Conservation (phyloP, 2,113 vertebrate species). For the Channa maculata region DNA sequence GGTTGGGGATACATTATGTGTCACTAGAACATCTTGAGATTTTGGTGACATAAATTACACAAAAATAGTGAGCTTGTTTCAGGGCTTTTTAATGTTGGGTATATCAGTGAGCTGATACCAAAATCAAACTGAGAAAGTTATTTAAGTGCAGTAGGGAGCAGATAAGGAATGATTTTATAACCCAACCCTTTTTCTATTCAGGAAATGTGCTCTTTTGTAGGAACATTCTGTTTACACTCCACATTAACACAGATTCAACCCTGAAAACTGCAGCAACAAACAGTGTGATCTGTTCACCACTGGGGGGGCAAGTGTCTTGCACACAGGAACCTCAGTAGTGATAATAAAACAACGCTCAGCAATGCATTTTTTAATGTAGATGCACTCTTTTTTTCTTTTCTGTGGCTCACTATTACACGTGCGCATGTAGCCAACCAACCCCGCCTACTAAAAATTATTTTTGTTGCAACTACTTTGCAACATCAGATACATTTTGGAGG, state of each 20-base stretch:
- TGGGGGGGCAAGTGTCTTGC: too few relatives aligned
- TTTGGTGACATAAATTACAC: background rate
- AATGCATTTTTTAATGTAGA: too few relatives aligned
- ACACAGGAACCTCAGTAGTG: too few relatives aligned
- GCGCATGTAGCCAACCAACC: too few relatives aligned
- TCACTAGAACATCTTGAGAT: background rate
- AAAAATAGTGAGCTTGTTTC: background rate
- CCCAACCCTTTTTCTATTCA: background rate
- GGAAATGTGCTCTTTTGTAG: background rate
- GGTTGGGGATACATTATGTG: background rate
- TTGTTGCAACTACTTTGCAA: too few relatives aligned
- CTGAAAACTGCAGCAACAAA: constrained; percentile 1
- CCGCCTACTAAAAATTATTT: too few relatives aligned
- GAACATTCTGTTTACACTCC: background rate
- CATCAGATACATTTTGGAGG: background rate
- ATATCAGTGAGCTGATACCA: background rate
- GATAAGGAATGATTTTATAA: background rate
- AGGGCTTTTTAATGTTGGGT: too few relatives aligned
- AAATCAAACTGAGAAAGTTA: background rate
- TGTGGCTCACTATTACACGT: too few relatives aligned
- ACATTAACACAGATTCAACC: background rate
- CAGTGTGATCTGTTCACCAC: too few relatives aligned
- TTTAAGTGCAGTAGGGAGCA: background rate
- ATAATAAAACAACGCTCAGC: too few relatives aligned
- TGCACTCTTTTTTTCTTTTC: too few relatives aligned